A percentile compares a stretch with the other conserved stretches of the same genome.
Evolutionary conservation across 2,888 invertebrate genomes (phyloP).

Genomic region (Nymphalis urticae): DNA sequence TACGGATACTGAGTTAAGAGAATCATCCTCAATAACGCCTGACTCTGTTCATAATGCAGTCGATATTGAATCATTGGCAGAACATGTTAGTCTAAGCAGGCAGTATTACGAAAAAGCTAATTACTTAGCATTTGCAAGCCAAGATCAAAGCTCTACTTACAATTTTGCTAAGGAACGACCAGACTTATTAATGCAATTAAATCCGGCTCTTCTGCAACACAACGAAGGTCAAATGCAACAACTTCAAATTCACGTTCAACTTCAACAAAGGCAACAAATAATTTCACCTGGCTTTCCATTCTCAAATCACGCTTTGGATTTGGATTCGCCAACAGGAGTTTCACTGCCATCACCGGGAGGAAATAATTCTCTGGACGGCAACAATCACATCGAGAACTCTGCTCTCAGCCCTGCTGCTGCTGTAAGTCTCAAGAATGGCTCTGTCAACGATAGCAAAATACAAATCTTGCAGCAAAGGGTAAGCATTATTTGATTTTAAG

Average conservation of each 20-base stretch:
- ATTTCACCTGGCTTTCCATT: conserved; percentile 83
- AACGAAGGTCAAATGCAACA: conserved; percentile 84
- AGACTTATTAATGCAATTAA: conserved; percentile 82
- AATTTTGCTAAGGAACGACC: conserved; percentile 83
- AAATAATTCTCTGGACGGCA: conserved; percentile 86
- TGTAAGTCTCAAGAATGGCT: conserved; percentile 85
- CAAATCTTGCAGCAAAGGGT: conserved; percentile 92
- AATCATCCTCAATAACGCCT: conserved; percentile 86
- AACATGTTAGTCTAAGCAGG: conserved; percentile 85
- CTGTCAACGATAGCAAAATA: conserved; percentile 83
- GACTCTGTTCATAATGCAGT: conserved; percentile 84
- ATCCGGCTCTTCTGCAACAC: conserved; percentile 78
- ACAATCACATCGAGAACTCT: conserved; percentile 80
- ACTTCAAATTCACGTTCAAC: conserved; percentile 86
- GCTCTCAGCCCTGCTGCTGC: conserved; percentile 85
- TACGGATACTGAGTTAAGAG: conserved; percentile 84
- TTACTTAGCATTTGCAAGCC: conserved; percentile 72
- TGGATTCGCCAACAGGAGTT: conserved; percentile 87
- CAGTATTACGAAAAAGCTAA: conserved; percentile 79
- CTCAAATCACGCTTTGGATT: conserved; percentile 85
- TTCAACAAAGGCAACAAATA: conserved; percentile 85
- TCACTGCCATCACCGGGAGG: conserved; percentile 91
- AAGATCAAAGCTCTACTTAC: conserved; percentile 81
- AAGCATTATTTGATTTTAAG: conserved; percentile 85
- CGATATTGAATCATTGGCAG: conserved; percentile 89